Evolutionary conservation across 64 coral and sea anemone genomes (phyloP).

Genomic region (Pocillopora verrucosa): DNA sequence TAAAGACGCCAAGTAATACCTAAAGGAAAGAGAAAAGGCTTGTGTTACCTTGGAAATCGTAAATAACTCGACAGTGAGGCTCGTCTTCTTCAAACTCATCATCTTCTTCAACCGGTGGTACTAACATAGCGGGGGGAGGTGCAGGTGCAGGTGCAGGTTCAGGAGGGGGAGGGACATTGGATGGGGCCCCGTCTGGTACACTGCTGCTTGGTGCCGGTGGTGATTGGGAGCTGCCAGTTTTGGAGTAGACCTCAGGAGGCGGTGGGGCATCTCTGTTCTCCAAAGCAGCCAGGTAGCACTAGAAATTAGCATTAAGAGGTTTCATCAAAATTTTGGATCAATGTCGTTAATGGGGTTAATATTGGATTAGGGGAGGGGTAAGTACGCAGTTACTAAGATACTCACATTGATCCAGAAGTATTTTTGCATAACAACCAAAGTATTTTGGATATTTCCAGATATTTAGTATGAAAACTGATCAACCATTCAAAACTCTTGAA

Average conservation of each 20-base stretch:
- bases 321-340: neutral
- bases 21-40: neutral
- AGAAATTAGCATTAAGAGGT: neutral
- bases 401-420: too few relatives aligned
- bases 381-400: too few relatives aligned
- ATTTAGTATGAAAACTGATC: too few relatives aligned
- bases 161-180: neutral
- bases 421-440: too few relatives aligned
- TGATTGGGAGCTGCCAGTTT: constrained; percentile 45
- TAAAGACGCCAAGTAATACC: neutral
- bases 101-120: constrained; percentile 61
- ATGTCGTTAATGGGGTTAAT: too few relatives aligned
- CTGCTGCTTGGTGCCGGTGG: constrained; percentile 17
- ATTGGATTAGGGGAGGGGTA: too few relatives aligned
- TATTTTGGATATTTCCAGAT: too few relatives aligned
- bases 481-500: too few relatives aligned
- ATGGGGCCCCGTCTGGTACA: neutral
- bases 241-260: constrained; percentile 69
- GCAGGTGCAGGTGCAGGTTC: constrained; percentile 38
- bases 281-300: constrained; percentile 88
- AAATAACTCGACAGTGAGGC: constrained; percentile 75
- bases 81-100: constrained; percentile 81
- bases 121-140: constrained; percentile 58
- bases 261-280: constrained; percentile 77
- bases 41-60: constrained; percentile 93